A percentile compares a stretch with the other conserved stretches of the same genome.
phyloP scores from a whole-genome alignment of 92 coral and sea anemone genomes.

The Isaurus tuberculatus region DNA sequence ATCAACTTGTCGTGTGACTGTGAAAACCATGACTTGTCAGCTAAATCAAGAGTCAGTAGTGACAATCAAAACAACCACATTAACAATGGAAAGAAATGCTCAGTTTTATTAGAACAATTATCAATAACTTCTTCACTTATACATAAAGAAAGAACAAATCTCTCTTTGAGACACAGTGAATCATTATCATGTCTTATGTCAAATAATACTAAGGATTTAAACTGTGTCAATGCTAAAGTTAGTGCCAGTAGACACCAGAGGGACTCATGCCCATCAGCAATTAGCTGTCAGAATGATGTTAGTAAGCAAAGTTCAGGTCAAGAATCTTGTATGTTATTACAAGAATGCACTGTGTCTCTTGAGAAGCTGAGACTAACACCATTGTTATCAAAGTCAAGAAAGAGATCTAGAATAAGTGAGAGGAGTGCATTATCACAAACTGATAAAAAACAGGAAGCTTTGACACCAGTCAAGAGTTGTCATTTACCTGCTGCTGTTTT shows the following conservation, averaged over 20 bases:
- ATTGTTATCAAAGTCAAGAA: slow-evolving; percentile 47
- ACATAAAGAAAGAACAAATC: not conserved
- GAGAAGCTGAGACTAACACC: slow-evolving; percentile 78
- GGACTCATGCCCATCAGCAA: slow-evolving; percentile 13
- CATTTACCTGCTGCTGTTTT: not conserved
- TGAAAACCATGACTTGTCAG: not conserved
- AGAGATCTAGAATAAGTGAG: slow-evolving; percentile 33
- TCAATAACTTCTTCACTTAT: slow-evolving; percentile 15
- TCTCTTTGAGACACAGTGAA: not conserved
- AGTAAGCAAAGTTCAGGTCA: not conserved
- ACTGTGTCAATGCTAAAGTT: not conserved
- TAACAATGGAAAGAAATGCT: not conserved
- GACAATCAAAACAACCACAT: not conserved
- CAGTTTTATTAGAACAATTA: slow-evolving; percentile 32
- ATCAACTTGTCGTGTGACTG: not conserved
- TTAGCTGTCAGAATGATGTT: not conserved
- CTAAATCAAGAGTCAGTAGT: not conserved
- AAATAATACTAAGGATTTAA: not conserved
- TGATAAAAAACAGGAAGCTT: not conserved
- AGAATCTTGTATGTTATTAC: slow-evolving; percentile 32
- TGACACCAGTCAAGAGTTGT: slow-evolving; percentile 7
- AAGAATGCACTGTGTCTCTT: slow-evolving; percentile 76
- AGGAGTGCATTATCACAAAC: slow-evolving; percentile 7
- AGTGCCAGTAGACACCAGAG: not conserved
- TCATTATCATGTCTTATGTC: not conserved